phyloP scores from a whole-genome alignment of 2,113 vertebrate genomes.

The Syngnathus floridae region DNA sequence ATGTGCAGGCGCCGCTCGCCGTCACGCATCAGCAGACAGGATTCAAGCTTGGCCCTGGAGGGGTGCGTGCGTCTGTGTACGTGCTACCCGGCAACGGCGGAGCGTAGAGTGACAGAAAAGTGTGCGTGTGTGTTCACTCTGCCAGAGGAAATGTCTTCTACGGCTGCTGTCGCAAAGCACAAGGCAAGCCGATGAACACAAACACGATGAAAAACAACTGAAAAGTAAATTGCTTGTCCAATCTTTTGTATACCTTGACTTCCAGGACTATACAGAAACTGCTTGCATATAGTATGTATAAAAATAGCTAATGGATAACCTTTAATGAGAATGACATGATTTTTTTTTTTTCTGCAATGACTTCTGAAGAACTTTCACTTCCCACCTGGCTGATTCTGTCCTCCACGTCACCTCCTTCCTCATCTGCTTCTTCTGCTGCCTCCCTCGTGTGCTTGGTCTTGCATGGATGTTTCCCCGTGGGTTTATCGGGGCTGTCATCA shows the following conservation, averaged over 20 bases:
- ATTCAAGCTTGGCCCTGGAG: slow-evolving; percentile 43
- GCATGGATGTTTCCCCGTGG: slow-evolving; percentile 87
- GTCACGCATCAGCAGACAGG: slow-evolving; percentile 50
- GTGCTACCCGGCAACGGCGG: slow-evolving; percentile 5
- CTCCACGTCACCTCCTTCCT: slow-evolving; percentile 47
- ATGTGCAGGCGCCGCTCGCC: slow-evolving; percentile 16
- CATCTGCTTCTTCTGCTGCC: slow-evolving; percentile 60
- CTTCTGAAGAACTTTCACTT: neutral
- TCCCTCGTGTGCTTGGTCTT: slow-evolving; percentile 83
- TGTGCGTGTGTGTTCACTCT: neutral
- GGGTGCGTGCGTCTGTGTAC: slow-evolving; percentile 16
- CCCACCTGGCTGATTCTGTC: slow-evolving; percentile 19
- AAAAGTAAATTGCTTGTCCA: neutral
- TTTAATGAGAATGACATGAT: neutral
- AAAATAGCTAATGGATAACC: too few relatives aligned
- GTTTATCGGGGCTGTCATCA: slow-evolving; percentile 76
- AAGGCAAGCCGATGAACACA: slow-evolving; percentile 8
- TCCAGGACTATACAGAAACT: neutral
- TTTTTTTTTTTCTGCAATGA: neutral
- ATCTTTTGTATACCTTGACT: neutral
- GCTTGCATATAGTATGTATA: too few relatives aligned
- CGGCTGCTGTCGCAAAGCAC: slow-evolving; percentile 56
- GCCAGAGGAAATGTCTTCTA: slow-evolving; percentile 47
- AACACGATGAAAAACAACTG: slow-evolving; percentile 3
- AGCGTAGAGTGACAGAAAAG: neutral